Percentiles rank a stretch among this genome's conserved stretches.
These are phyloP conservation scores for Lordiphosa clarofinis DNA, from an alignment of 1,140 invertebrate genomes.

Conservation along the genomic window DNA sequence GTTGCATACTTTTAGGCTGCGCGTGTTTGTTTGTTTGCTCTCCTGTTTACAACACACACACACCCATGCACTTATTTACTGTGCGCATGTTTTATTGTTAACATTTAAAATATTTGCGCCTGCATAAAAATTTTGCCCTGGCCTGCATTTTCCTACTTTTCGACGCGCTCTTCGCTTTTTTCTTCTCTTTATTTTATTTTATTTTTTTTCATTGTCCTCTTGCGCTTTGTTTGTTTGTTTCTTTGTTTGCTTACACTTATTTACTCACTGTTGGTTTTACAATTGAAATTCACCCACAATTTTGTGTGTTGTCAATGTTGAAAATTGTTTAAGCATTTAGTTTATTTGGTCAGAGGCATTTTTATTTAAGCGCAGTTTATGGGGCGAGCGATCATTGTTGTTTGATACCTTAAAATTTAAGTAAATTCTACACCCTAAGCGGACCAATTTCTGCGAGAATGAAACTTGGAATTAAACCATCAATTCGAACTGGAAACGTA, in stretches of 20 bases:
- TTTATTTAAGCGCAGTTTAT: too few species aligned
- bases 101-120: conserved; percentile 19
- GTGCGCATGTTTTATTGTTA: conserved; percentile 16
- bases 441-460: too few species aligned
- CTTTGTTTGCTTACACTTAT: conserved; percentile 28
- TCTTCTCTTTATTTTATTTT: not conserved
- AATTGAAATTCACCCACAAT: conserved; percentile 22
- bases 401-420: too few species aligned
- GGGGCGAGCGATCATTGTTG: too few species aligned
- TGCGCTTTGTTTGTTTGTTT: conserved; percentile 17
- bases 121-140: conserved; percentile 11
- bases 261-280: conserved; percentile 22
- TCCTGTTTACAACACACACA: conserved; percentile 10
- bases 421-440: too few species aligned
- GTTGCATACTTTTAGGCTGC: conserved; percentile 68
- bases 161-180: not conserved
- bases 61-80: conserved; percentile 4
- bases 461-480: too few species aligned
- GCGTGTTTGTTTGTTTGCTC: conserved; percentile 5
- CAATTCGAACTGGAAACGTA: too few species aligned
- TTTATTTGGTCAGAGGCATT: conserved; percentile 15
- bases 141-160: conserved; percentile 13
- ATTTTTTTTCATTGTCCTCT: conserved; percentile 3
- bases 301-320: conserved; percentile 7
- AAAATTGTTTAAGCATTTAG: conserved; percentile 44